Conservation (phyloP, 1,140 invertebrate genomes). For the Tetramorium simillimum region DNA sequence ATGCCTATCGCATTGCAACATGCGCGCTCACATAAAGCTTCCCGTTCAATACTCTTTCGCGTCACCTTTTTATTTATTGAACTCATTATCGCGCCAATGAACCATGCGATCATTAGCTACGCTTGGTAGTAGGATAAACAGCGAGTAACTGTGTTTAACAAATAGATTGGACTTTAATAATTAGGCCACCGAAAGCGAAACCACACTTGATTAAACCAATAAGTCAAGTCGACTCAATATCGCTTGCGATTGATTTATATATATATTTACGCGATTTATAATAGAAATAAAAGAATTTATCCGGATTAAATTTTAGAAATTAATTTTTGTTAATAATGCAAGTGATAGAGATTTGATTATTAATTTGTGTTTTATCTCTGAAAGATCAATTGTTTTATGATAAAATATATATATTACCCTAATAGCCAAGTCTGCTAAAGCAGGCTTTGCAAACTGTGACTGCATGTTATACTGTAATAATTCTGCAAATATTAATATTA, state of each 20-base stretch:
- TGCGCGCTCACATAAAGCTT: conserved; percentile 25
- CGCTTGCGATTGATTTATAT: background rate
- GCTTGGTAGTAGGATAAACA: conserved; percentile 68
- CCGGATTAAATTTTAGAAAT: background rate
- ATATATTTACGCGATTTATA: background rate
- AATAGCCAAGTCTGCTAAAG: too few species aligned
- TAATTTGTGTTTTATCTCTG: background rate
- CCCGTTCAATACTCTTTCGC: conserved; percentile 22
- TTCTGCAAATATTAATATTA: too few species aligned
- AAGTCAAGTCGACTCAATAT: conserved; percentile 11
- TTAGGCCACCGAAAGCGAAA: conserved; percentile 72
- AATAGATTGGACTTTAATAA: conserved; percentile 75
- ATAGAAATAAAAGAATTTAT: background rate
- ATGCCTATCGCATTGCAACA: conserved; percentile 23
- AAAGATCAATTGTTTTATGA: background rate
- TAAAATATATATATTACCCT: conserved; percentile 14
- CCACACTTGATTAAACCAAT: conserved; percentile 16
- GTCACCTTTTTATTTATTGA: conserved; percentile 56
- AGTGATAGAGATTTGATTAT: background rate
- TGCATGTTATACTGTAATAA: too few species aligned
- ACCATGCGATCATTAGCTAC: conserved; percentile 67
- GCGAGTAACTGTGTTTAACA: conserved; percentile 73
- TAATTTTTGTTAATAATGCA: background rate
- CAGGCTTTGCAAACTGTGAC: too few species aligned
- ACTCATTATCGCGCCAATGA: conserved; percentile 60